Conservation (phyloP, 2,797 vertebrate species). For the Crypturellus tataupa region DNA sequence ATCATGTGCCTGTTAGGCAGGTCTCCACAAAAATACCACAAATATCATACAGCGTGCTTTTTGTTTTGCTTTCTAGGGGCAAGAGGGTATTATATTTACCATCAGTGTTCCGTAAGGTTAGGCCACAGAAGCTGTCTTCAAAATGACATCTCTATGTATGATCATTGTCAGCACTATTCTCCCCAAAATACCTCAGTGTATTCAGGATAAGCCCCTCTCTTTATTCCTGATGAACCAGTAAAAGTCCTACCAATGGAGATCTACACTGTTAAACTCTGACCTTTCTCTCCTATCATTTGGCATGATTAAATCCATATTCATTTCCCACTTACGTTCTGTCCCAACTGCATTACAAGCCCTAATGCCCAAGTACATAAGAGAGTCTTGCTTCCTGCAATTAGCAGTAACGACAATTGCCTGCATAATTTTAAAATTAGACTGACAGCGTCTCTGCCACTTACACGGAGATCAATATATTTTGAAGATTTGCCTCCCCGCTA, state of each 20-base stretch:
- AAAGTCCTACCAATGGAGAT: background rate
- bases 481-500: background rate
- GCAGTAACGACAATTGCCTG: background rate
- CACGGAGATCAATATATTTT: background rate
- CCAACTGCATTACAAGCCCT: background rate
- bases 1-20: slow-evolving; percentile 45
- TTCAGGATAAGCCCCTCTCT: background rate
- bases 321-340: background rate
- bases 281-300: background rate
- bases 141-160: background rate
- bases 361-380: background rate
- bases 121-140: background rate
- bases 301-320: background rate
- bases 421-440: slow-evolving; percentile 21
- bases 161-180: background rate
- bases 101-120: background rate
- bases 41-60: background rate
- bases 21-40: slow-evolving; percentile 17
- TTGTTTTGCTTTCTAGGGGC: slow-evolving; percentile 10
- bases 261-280: background rate
- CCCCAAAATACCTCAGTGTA: background rate
- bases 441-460: background rate
- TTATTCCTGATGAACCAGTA: background rate
- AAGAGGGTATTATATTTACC: background rate
- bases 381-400: background rate